Base-by-base conservation (phyloP, 1,140 invertebrate genomes). In the Zaprionus vittiger region DNA sequence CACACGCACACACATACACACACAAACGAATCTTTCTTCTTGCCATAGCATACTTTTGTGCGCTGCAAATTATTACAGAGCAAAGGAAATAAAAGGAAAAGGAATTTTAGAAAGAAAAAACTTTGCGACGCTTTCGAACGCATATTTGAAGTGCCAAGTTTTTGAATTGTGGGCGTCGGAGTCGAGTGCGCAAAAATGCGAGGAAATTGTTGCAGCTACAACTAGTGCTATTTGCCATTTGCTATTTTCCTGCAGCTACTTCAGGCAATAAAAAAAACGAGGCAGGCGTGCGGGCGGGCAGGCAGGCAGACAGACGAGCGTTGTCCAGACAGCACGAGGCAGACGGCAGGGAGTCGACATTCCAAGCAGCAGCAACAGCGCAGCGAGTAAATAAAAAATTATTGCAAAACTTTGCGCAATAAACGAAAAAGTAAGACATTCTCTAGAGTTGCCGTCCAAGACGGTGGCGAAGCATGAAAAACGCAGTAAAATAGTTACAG, bases 401-500 rank as follows among this genome's bases (percentile, higher is more conserved):
- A 87, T 87, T 87, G 84, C 84, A 81, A 84, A 87, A 87, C 78
- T 87, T 87, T 87, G 64, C 73, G 84, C 84, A 87, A 87, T 87
- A 87, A 84, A 87, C 84, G 84, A 87, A 89, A 87, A 89, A 83
- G 83, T 89, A 89, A 79, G 84, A 84, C 84, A 82, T 86, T 80
- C 83, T 83, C 47, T 37, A 65, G 62, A 44, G 70, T 55, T 61
- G 47, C n/a, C 62, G 52, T 41, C 26, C 28, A 49, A 34, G 69
- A 47, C 60, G 74, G 77, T 73, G 82, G 75, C 62, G 72, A 80
- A 73, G 85, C 84, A 89, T 81, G 84, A 87, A 89, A 89, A 79
- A 73, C 78, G 85, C 72, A 75, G 81, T 87, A 87, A 89, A 89
- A 87, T 87, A 89, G 84, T 84, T 78, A 75, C 63, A 67, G 66